A percentile compares a stretch with the other conserved stretches of the same genome.
phyloP scores from a whole-genome alignment of 2,113 vertebrate genomes.

The Brachyistius frenatus region DNA sequence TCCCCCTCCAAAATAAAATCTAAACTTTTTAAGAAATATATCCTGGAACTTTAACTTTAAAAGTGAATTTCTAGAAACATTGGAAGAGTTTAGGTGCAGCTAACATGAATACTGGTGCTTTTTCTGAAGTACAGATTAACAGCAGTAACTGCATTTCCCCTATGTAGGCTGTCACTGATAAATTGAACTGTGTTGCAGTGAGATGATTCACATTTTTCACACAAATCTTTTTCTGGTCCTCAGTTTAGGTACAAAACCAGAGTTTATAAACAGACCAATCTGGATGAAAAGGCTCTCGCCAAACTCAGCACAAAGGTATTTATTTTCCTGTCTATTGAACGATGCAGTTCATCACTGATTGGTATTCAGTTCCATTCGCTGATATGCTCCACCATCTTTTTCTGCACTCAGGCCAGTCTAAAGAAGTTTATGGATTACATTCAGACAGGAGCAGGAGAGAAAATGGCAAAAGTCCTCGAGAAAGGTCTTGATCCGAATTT shows the following conservation, averaged over 20 bases:
- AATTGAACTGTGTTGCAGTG: constrained; percentile 11
- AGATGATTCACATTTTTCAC: constrained; percentile 43
- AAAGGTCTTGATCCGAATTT: constrained; percentile 95
- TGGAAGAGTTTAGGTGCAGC: background rate
- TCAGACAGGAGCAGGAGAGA: constrained; percentile 88
- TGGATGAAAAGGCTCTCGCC: constrained; percentile 95
- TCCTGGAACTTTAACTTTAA: constrained; percentile 47
- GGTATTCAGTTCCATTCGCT: background rate
- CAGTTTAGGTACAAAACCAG: constrained; percentile 98
- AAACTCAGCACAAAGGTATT: constrained; percentile 96
- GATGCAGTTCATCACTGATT: background rate
- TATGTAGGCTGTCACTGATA: background rate
- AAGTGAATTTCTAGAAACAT: constrained; percentile 35
- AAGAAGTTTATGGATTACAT: constrained; percentile 94
- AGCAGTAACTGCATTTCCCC: background rate
- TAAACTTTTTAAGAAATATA: constrained; percentile 26
- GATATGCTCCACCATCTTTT: background rate
- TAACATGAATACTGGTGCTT: constrained; percentile 23
- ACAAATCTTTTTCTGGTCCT: constrained; percentile 42
- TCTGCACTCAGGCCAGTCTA: constrained; percentile 86
- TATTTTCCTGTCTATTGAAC: background rate
- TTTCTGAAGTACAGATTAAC: constrained; percentile 12
- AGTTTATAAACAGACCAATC: constrained; percentile 95
- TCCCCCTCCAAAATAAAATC: constrained; percentile 23
- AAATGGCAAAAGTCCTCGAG: constrained; percentile 90